Base-by-base conservation (phyloP, 2,888 invertebrate species). In the Shargacucullia verbasci region DNA sequence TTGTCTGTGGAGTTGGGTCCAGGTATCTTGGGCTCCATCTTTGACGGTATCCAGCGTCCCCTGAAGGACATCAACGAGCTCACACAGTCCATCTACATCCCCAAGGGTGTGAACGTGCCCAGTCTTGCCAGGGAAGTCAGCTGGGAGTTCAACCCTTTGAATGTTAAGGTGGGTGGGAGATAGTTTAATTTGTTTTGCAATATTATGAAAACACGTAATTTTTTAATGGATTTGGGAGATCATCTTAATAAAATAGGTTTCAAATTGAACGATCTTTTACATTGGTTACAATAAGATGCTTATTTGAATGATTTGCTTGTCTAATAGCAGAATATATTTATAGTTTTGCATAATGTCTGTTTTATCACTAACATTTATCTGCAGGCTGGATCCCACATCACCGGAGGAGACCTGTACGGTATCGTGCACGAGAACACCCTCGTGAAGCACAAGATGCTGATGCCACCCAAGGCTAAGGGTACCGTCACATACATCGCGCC, bases 41-140 rank as follows among this genome's bases (percentile, higher is more conserved):
- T 99, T 94, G 99, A 99, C 94, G 99, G 99, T 95, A 99, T 99
- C 92, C 99, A 99, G 94, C 97, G 99, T 85, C 99, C 99, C 0
- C 91, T 99, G 82, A 98, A 98, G 91, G 99, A 99, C 93, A 99
- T 99, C 89, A 95, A 97, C 86, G 98, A 98, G 86, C 91, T 99
- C 68, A 98, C 99, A 0, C 95, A 96, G 86, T 99, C 98, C 85
- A 99, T 99, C 94, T 99, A 99, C 95, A 99, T 99, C 92, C 99
- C 99, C 40, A 99, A 99, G 95, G 99, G 99, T 90, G 96, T 99
- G 46, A 99, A 99, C 90, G 96, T 97, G 59, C 99, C 99, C n/a
- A 95, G 97, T 47, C 92, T 99, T 60, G 97, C 97, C 7, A 95
- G 98, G 49, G 96, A 96, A 0, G 86, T 93, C 54, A 91, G 95